Conservation (phyloP, 2,888 invertebrate genomes). For the Nezara viridula region DNA sequence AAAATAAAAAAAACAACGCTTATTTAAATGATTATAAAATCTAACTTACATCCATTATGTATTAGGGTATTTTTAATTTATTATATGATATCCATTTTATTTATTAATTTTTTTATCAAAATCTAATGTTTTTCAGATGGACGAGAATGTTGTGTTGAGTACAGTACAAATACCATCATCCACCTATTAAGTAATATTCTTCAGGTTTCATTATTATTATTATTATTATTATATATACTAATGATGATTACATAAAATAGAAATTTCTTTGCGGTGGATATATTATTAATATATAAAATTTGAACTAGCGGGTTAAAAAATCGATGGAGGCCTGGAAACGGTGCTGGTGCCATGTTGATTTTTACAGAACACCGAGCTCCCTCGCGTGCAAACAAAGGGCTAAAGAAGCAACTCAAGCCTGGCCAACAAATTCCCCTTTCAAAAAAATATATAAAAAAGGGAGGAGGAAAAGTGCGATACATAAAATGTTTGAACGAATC, state of each 20-base stretch:
- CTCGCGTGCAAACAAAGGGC: constrained; percentile 52
- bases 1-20: too few relatives aligned
- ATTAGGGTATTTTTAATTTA: too few relatives aligned
- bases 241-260: not conserved
- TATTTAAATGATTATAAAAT: too few relatives aligned
- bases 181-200: too few relatives aligned
- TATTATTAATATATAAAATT: not conserved
- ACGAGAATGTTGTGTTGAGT: too few relatives aligned
- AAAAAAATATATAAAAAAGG: not conserved
- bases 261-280: not conserved
- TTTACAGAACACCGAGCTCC: constrained; percentile 50
- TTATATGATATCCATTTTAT: too few relatives aligned
- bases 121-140: too few relatives aligned
- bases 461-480: not conserved
- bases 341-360: constrained; percentile 47
- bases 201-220: too few relatives aligned
- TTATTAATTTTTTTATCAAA: too few relatives aligned
- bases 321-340: constrained; percentile 12
- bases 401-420: constrained; percentile 45
- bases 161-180: too few relatives aligned
- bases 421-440: constrained; percentile 40
- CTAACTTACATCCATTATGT: too few relatives aligned
- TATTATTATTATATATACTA: too few relatives aligned
- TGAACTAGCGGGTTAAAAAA: constrained; percentile 34
- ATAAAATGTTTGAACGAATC: constrained; percentile 23